A percentile compares a stretch with the other conserved stretches of the same genome.
Evolutionary conservation across 2,113 vertebrate genomes (phyloP).

Genomic region (Rhea pennata): DNA sequence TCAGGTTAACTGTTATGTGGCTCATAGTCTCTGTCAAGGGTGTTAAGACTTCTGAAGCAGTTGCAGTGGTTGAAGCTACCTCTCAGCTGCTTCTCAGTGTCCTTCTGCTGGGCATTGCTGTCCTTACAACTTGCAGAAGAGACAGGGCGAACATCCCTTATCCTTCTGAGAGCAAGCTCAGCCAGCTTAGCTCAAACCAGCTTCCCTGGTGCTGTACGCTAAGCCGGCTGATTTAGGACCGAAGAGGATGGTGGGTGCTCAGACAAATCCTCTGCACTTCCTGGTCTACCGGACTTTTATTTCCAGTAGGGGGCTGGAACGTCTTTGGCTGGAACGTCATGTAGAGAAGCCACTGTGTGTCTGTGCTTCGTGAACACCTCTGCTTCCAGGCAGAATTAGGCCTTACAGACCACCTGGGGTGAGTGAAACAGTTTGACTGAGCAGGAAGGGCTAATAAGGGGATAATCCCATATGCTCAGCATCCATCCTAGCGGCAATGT

Average conservation of each 20-base stretch:
- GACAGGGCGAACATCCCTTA: rapidly evolving
- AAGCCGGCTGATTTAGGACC: rapidly evolving
- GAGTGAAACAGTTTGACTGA: background rate
- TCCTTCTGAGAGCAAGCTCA: rapidly evolving
- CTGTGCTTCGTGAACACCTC: background rate
- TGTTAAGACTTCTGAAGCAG: rapidly evolving
- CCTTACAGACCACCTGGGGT: background rate
- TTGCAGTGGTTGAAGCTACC: rapidly evolving
- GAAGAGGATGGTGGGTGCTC: rapidly evolving
- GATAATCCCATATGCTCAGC: background rate
- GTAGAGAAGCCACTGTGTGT: too few relatives aligned
- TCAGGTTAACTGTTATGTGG: too few relatives aligned
- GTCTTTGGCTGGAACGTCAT: too few relatives aligned
- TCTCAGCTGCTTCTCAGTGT: rapidly evolving
- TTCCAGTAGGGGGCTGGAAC: too few relatives aligned
- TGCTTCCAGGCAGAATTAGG: background rate
- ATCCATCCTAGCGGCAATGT: too few relatives aligned
- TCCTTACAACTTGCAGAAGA: background rate
- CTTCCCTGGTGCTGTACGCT: background rate
- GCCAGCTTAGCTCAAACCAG: rapidly evolving
- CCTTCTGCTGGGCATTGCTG: rapidly evolving
- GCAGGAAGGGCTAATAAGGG: background rate
- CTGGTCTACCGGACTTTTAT: background rate
- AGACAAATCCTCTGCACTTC: background rate
- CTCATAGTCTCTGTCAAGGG: rapidly evolving